Conservation (phyloP, 2,113 vertebrate species). For the Glareola pratincola region DNA sequence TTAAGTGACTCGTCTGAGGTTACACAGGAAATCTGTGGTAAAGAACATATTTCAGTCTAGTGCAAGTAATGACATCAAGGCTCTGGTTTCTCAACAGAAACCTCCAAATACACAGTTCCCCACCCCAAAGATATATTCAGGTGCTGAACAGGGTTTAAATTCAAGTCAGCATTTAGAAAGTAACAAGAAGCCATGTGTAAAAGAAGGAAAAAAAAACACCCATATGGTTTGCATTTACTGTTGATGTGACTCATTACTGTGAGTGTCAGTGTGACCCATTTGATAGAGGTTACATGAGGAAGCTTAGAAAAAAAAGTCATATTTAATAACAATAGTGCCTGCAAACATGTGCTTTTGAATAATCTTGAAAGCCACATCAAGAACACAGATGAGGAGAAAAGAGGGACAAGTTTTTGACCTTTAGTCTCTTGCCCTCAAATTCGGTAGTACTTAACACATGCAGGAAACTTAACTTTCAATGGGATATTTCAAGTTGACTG, state of each 20-base stretch:
- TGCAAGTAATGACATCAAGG: slow-evolving; percentile 14
- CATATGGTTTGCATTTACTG: slow-evolving; percentile 73
- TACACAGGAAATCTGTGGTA: slow-evolving; percentile 8
- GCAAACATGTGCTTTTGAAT: slow-evolving; percentile 58
- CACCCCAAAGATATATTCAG: slow-evolving; percentile 45
- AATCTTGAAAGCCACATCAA: slow-evolving; percentile 69
- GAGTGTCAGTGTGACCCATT: slow-evolving; percentile 52
- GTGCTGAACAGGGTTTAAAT: slow-evolving; percentile 39
- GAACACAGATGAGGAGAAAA: slow-evolving; percentile 31
- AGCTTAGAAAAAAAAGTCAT: slow-evolving; percentile 50
- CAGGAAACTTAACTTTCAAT: slow-evolving; percentile 44
- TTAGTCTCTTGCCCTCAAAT: slow-evolving; percentile 24
- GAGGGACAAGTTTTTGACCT: slow-evolving; percentile 48
- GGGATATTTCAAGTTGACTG: slow-evolving; percentile 39
- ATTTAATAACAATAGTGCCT: slow-evolving; percentile 55
- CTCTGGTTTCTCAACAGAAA: slow-evolving; percentile 33
- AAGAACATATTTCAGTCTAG: background rate
- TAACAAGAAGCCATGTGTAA: slow-evolving; percentile 41
- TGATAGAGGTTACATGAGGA: slow-evolving; percentile 53
- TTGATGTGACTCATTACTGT: slow-evolving; percentile 67
- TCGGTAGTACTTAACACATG: slow-evolving; percentile 41
- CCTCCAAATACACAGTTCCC: background rate
- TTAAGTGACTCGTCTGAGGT: background rate
- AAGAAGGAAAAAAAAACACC: background rate
- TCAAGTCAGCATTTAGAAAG: slow-evolving; percentile 51